These are phyloP conservation scores for Prunella himalayana DNA, from an alignment of 2,113 vertebrate species.

Conservation along the genomic window DNA sequence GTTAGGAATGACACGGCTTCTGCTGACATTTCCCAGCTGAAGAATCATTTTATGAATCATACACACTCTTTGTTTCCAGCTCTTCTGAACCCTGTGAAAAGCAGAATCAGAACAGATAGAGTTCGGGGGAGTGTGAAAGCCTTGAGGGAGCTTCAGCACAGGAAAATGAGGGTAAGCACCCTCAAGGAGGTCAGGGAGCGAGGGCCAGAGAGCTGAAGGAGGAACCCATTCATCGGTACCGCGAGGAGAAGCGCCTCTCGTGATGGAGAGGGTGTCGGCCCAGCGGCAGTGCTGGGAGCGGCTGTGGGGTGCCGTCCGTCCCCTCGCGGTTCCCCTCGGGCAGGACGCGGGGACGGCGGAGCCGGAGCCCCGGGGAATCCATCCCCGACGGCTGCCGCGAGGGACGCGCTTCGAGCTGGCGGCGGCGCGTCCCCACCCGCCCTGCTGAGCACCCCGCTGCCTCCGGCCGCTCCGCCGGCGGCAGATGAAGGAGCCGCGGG, in stretches of 20 bases:
- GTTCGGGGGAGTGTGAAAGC: background rate
- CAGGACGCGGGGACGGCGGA: too few relatives aligned
- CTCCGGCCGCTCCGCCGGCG: background rate
- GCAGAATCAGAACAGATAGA: background rate
- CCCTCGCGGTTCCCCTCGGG: background rate
- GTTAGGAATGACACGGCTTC: background rate
- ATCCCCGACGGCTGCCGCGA: background rate
- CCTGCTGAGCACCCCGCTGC: background rate
- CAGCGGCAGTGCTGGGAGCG: background rate
- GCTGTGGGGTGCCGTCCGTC: accelerated
- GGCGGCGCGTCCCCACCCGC: background rate
- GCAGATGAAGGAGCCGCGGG: background rate
- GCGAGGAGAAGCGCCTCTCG: background rate
- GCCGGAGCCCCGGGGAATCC: background rate
- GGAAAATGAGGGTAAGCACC: background rate
- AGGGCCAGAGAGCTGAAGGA: too few relatives aligned
- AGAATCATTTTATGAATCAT: background rate
- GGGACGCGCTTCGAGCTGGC: background rate
- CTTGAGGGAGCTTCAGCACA: background rate
- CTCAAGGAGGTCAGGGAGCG: background rate
- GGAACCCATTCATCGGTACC: accelerated
- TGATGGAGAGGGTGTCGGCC: accelerated
- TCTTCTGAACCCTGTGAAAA: background rate
- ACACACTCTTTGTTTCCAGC: background rate
- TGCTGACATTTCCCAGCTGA: background rate